A percentile compares a stretch with the other conserved stretches of the same genome.
Conservation (phyloP, 2,113 vertebrate species). For the Pelusios castaneus region DNA sequence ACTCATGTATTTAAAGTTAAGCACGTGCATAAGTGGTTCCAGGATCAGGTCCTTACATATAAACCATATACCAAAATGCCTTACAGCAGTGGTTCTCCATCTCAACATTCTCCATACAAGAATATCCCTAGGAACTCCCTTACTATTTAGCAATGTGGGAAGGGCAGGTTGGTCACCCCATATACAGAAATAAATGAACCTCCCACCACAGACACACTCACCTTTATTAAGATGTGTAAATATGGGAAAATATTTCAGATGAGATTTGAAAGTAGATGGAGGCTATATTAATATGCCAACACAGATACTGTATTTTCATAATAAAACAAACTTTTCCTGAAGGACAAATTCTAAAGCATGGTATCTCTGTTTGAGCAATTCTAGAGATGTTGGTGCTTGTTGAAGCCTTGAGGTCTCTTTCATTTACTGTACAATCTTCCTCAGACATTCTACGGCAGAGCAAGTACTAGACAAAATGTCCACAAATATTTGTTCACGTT, state of each 20-base stretch:
- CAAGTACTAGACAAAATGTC: background rate
- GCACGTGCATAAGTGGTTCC: accelerated
- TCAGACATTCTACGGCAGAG: background rate
- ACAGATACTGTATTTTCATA: background rate
- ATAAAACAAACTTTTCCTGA: background rate
- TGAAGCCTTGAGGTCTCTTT: background rate
- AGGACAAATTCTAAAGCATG: background rate
- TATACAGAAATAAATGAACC: background rate
- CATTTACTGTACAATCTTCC: background rate
- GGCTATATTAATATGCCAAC: background rate
- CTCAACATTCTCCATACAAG: background rate
- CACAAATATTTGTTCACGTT: background rate
- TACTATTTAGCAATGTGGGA: background rate
- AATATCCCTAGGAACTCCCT: background rate
- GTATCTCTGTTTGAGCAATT: background rate
- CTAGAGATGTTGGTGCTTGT: background rate
- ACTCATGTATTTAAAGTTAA: background rate
- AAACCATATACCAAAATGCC: background rate
- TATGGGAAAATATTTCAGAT: background rate
- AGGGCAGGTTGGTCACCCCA: background rate
- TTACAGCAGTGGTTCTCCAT: background rate
- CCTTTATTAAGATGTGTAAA: background rate
- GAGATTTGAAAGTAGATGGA: background rate
- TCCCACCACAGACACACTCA: background rate
- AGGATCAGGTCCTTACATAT: background rate